Evolutionary conservation across 2,797 vertebrate species (phyloP), one percentile per base, ranked within the genome.

Genomic region (Staurois parvus): DNA sequence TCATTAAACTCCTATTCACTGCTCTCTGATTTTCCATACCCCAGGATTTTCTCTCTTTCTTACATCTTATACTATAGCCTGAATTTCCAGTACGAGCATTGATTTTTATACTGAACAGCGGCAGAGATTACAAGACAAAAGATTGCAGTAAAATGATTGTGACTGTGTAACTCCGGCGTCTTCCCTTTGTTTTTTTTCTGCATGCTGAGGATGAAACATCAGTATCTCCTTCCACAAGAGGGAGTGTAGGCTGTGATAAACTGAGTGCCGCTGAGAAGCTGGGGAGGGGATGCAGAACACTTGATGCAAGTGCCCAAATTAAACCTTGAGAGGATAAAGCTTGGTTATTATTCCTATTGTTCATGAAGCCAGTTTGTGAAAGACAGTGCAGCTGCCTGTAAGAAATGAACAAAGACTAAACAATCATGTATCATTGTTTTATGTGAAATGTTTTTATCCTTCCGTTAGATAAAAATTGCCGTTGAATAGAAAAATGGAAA

Each of bases 71-170:
- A 64, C 76, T 66, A 68, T 59, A 69, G n/a, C 30, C 66, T 52
- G 67, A 15, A 64, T 86, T 9, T 24, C 40, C 28, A 77, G 64
- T 32, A 68, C n/a, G 29, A 26, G n/a, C 73, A 86, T 86, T 86
- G 85, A 86, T 86, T 77, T 83, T 83, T 82, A 12, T 37, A 62
- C 26, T 12, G 85, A 86, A 86, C 79, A 81, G 81, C 81, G 76
- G 85, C 66, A 56, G 37, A 86, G 79, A 86, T 86, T 77, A 82
- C 48, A 77, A 66, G 67, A 72, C 40, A 72, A 66, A 69, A 81
- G 67, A 86, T 86, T 86, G 85, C 79, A 66, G 73, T 37, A 77
- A 64, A 81, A 62, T 69, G 40, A 48, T 40, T 82, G 73, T 48
- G 67, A 76, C 56, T 72, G 45, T 62, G 64, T 77, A 48, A 29